Evolutionary conservation across 2,113 vertebrate genomes (phyloP).

Genomic region (Ramphastos sulfuratus): DNA sequence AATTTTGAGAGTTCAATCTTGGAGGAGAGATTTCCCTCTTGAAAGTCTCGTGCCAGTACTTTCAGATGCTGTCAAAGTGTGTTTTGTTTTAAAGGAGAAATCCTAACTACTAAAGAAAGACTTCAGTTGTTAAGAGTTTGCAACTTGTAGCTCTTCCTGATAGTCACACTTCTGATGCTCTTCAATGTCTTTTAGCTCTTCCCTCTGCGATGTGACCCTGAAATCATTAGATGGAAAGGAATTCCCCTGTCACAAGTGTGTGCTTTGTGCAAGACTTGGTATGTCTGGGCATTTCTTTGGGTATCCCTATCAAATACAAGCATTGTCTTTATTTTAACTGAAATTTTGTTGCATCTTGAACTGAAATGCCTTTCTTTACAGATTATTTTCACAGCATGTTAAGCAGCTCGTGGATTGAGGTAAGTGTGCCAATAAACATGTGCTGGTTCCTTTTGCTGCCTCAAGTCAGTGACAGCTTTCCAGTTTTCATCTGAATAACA

Average conservation of each 20-base stretch:
- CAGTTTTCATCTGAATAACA: not conserved
- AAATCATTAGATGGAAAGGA: conserved; percentile 94
- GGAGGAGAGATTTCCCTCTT: not conserved
- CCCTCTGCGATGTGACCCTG: conserved; percentile 91
- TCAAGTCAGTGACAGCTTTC: not conserved
- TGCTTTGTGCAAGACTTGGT: conserved; percentile 96
- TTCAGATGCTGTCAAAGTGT: not conserved
- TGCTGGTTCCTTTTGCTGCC: not conserved
- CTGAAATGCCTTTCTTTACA: conserved; percentile 73
- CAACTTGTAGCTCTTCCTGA: not conserved
- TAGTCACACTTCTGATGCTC: conserved; percentile 3
- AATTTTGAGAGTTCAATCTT: not conserved
- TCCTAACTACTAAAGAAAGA: not conserved
- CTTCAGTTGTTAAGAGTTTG: not conserved
- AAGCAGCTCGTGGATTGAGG: conserved; percentile 97
- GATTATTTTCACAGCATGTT: conserved; percentile 98
- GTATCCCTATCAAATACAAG: not conserved
- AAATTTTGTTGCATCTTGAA: conserved; percentile 21
- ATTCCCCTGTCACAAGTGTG: conserved; percentile 94
- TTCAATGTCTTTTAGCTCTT: conserved; percentile 79
- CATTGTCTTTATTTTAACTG: not conserved
- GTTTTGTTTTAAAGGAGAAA: not conserved
- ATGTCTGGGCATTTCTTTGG: conserved; percentile 47
- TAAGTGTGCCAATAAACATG: conserved; percentile 59
- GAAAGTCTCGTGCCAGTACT: not conserved